These are phyloP conservation scores for Sarcoramphus papa DNA, from an alignment of 2,797 vertebrate genomes.

Conservation along the genomic window DNA sequence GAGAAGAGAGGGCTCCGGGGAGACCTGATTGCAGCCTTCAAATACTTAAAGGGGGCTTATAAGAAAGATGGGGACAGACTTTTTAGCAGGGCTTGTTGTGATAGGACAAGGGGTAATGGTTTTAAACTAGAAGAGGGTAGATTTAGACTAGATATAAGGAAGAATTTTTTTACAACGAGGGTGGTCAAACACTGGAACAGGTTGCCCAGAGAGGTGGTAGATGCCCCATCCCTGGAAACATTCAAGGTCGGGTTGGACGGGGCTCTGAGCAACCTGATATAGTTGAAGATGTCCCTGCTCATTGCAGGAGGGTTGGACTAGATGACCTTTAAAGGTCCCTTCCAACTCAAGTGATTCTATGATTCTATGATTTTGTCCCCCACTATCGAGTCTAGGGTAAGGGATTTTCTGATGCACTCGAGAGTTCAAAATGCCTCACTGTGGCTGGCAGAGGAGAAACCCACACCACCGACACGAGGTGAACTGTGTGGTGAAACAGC, in stretches of 20 bases:
- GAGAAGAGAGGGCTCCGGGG: no score
- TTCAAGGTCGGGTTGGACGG: background rate
- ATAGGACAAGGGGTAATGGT: no score
- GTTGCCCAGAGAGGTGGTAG: background rate
- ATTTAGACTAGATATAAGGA: no score
- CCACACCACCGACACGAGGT: accelerated
- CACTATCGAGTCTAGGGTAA: background rate
- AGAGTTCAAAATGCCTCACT: background rate
- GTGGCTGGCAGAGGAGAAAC: background rate
- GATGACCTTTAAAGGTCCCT: background rate
- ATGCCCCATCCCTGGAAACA: background rate
- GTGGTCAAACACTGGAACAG: background rate
- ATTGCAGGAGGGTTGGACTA: background rate
- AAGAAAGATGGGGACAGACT: no score
- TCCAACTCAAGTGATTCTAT: background rate
- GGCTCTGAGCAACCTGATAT: background rate
- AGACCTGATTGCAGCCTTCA: no score
- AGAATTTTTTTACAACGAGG: no score
- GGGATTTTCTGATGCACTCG: background rate
- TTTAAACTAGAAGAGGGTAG: no score
- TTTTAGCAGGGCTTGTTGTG: no score
- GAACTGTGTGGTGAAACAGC: background rate
- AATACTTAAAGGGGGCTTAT: no score
- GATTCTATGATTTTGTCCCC: background rate
- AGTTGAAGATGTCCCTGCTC: background rate